Conservation (phyloP, 2,797 vertebrate genomes). For the Tapera naevia region DNA sequence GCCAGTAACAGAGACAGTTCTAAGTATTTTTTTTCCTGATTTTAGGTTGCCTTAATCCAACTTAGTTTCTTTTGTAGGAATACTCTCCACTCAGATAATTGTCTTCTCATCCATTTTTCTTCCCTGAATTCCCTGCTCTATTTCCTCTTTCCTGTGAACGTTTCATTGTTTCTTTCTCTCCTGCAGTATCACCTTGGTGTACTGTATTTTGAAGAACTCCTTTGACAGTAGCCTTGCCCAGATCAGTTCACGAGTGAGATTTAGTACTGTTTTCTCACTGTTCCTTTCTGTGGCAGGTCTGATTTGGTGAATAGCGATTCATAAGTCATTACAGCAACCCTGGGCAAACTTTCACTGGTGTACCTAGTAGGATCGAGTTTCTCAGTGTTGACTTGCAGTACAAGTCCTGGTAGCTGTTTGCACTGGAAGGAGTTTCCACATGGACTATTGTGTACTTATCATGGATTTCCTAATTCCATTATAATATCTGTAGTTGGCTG, state of each 20-base stretch:
- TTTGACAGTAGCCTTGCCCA: neutral
- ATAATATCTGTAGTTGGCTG: neutral
- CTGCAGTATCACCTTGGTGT: neutral
- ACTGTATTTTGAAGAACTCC: neutral
- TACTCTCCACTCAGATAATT: neutral
- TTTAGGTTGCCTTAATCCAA: neutral
- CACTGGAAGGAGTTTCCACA: neutral
- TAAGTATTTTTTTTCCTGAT: neutral
- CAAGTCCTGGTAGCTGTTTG: neutral
- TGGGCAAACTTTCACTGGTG: neutral
- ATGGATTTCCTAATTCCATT: neutral
- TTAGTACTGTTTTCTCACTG: neutral
- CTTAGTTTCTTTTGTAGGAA: neutral
- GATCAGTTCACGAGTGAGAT: neutral
- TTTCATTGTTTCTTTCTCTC: neutral
- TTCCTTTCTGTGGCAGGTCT: neutral
- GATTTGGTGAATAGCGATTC: neutral
- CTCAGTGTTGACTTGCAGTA: neutral
- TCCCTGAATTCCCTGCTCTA: neutral
- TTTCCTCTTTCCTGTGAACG: neutral
- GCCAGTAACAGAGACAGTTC: neutral
- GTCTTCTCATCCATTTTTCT: neutral
- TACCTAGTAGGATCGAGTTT: neutral
- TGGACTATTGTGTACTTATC: neutral
- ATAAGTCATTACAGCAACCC: neutral